Evolutionary conservation across 92 coral and sea anemone genomes (phyloP).

Genomic region (Heteractis magnifica): DNA sequence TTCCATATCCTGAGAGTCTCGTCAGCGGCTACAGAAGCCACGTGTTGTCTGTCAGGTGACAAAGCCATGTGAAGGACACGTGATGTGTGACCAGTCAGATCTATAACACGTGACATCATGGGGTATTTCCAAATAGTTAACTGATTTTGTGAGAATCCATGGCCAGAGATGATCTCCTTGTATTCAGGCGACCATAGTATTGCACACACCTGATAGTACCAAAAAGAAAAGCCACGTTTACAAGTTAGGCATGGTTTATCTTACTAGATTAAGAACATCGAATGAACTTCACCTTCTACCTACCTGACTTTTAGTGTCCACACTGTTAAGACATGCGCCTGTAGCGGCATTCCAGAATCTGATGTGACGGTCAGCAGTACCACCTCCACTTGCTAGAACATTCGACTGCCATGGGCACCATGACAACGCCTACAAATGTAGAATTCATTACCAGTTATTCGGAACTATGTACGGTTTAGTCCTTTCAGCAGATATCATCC

Average conservation of each 20-base stretch:
- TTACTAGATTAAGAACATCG: too few species aligned
- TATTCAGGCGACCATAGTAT: constrained; percentile 90
- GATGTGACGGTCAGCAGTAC: constrained; percentile 96
- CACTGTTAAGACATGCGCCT: constrained; percentile 77
- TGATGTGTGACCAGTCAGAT: constrained; percentile 79
- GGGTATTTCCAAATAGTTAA: constrained; percentile 97
- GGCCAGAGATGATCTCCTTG: constrained; percentile 86
- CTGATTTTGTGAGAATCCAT: constrained; percentile 90
- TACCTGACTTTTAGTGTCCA: constrained; percentile 93
- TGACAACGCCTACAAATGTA: constrained; percentile 67
- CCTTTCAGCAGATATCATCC: too few species aligned
- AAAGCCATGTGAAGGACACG: constrained; percentile 86
- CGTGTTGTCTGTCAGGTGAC: constrained; percentile 91
- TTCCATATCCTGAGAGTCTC: constrained; percentile 96
- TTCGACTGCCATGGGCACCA: constrained; percentile 99
- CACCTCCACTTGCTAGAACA: constrained; percentile 93
- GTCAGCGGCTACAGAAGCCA: constrained; percentile 95
- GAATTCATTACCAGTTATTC: background rate
- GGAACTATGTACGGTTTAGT: too few species aligned
- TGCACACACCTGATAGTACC: constrained; percentile 61
- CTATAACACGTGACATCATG: constrained; percentile 81
- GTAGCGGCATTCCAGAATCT: constrained; percentile 91
- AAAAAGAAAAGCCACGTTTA: background rate
- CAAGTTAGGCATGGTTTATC: background rate
- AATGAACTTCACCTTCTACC: background rate